These are phyloP conservation scores for Neopipo cinnamomea DNA, from an alignment of 2,113 vertebrate species.

Conservation along the genomic window DNA sequence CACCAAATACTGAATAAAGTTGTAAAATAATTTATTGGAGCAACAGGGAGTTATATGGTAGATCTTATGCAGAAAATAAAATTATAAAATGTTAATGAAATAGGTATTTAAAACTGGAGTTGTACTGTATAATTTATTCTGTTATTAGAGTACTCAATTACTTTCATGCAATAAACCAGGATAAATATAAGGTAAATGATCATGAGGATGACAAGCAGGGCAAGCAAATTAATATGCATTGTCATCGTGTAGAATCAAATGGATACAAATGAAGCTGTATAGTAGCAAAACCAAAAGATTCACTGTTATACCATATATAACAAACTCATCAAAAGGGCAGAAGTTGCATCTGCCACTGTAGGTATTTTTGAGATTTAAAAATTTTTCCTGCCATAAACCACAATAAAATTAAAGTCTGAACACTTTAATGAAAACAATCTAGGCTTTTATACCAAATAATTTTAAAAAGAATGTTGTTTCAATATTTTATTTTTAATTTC, in stretches of 20 bases:
- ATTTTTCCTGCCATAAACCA: neutral
- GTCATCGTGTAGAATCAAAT: neutral
- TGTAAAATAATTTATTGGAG: conserved; percentile 30
- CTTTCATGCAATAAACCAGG: conserved; percentile 40
- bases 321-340: neutral
- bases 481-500: neutral
- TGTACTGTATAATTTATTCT: conserved; percentile 19
- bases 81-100: conserved; percentile 59
- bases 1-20: neutral
- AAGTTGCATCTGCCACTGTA: neutral
- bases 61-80: conserved; percentile 49
- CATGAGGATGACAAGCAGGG: neutral
- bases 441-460: neutral
- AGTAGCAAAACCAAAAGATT: neutral
- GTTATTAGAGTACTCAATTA: conserved; percentile 54
- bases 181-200: conserved; percentile 43
- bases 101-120: conserved; percentile 38
- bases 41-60: neutral
- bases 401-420: neutral
- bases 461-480: neutral
- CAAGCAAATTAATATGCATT: conserved; percentile 32
- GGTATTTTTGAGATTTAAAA: neutral
- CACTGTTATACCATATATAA: neutral
- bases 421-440: neutral
- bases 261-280: neutral